Evolutionary conservation across 2,888 invertebrate species (phyloP).

Genomic region (Malacosoma neustria): DNA sequence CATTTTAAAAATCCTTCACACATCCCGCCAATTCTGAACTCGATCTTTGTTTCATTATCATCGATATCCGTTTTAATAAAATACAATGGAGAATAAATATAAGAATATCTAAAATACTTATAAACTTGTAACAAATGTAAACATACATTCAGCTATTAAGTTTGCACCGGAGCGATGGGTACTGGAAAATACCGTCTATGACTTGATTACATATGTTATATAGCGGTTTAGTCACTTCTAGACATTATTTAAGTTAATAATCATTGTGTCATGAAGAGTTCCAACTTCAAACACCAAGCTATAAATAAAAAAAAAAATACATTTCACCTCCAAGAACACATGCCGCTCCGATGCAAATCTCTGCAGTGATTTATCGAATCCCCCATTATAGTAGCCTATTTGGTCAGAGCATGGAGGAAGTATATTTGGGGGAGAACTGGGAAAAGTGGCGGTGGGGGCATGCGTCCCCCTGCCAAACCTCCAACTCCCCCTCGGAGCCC

Average conservation of each 20-base stretch:
- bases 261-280: no score
- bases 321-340: no score
- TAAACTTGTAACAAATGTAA: conserved; percentile 76
- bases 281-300: no score
- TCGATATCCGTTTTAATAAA: conserved; percentile 37
- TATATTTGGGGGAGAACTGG: conserved; percentile 58
- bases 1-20: conserved; percentile 30
- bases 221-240: no score
- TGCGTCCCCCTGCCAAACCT: conserved; percentile 27
- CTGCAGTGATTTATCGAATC: conserved; percentile 45
- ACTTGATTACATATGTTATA: no score
- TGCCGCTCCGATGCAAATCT: no score
- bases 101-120: conserved; percentile 83
- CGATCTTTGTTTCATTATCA: conserved; percentile 22
- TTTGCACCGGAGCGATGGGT: no score
- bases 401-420: conserved; percentile 51
- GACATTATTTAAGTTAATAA: no score
- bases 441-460: conserved; percentile 40
- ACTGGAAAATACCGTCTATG: neutral
- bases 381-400: conserved; percentile 38
- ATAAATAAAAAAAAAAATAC: no score
- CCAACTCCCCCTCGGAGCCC: conserved; percentile 51
- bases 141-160: conserved; percentile 65
- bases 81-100: conserved; percentile 78
- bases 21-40: conserved; percentile 14